These are phyloP conservation scores for Hippoglossus hippoglossus DNA, from an alignment of 2,797 vertebrate genomes.

Conservation along the genomic window DNA sequence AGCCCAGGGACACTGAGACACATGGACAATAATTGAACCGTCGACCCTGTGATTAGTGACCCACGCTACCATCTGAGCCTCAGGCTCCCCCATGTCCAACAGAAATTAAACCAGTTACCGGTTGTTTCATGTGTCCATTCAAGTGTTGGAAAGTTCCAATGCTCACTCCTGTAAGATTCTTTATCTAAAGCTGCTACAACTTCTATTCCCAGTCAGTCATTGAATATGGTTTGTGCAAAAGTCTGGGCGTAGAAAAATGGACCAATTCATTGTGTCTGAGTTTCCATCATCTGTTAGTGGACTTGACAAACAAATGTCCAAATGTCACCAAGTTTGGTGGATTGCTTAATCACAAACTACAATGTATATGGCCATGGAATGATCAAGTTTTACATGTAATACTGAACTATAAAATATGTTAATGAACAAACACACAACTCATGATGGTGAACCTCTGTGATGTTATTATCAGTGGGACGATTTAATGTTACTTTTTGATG, in stretches of 20 bases:
- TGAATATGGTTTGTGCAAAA: not conserved
- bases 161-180: not conserved
- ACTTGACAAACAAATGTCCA: slow-evolving; percentile 1
- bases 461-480: slow-evolving; percentile 35
- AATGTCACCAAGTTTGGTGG: not conserved
- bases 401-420: slow-evolving; percentile 13
- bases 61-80: not conserved
- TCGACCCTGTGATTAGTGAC: slow-evolving; percentile 13
- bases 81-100: not conserved
- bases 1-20: not conserved
- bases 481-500: slow-evolving; percentile 35
- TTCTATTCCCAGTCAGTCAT: not conserved
- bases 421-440: slow-evolving; percentile 13
- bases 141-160: too few relatives aligned
- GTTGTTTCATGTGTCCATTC: not conserved
- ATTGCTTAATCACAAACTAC: too few relatives aligned
- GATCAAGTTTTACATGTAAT: not conserved
- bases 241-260: not conserved
- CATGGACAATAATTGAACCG: slow-evolving; percentile 1
- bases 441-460: slow-evolving; percentile 12
- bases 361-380: not conserved
- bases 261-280: slow-evolving; percentile 6
- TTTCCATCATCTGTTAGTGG: not conserved
- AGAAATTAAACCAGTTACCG: not conserved
- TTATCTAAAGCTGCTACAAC: not conserved